phyloP scores from a whole-genome alignment of 2,888 invertebrate genomes.

The Thalpophila matura region DNA sequence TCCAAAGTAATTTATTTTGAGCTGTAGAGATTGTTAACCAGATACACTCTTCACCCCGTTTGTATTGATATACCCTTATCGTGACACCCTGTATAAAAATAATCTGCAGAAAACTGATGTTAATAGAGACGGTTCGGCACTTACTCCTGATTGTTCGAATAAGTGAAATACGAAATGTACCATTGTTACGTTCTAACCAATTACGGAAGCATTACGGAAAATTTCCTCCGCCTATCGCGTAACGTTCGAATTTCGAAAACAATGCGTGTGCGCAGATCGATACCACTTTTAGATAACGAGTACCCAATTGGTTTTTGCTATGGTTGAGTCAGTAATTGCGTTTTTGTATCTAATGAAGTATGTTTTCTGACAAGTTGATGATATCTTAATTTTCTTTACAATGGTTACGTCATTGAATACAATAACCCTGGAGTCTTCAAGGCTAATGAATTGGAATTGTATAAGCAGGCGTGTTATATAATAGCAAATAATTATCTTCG shows the following conservation, averaged over 20 bases:
- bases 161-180: slow-evolving; percentile 55
- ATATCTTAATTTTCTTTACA: slow-evolving; percentile 14
- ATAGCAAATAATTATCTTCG: not conserved
- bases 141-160: slow-evolving; percentile 34
- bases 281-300: slow-evolving; percentile 49
- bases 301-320: slow-evolving; percentile 25
- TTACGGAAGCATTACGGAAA: slow-evolving; percentile 53
- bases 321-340: slow-evolving; percentile 11
- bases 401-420: slow-evolving; percentile 9
- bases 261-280: slow-evolving; percentile 55
- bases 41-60: too few species aligned
- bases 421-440: slow-evolving; percentile 31
- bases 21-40: too few species aligned
- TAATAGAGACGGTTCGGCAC: not conserved
- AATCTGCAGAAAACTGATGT: not conserved
- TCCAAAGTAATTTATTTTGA: too few species aligned
- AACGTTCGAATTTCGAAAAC: slow-evolving; percentile 53
- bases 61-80: too few species aligned
- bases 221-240: slow-evolving; percentile 47
- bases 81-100: not conserved
- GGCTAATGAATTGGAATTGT: slow-evolving; percentile 24
- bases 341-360: slow-evolving; percentile 28
- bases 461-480: not conserved
- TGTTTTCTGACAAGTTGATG: slow-evolving; percentile 27
- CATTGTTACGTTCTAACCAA: slow-evolving; percentile 58